Evolutionary conservation across 2,888 invertebrate species (phyloP).

Genomic region (Panorpa germanica): DNA sequence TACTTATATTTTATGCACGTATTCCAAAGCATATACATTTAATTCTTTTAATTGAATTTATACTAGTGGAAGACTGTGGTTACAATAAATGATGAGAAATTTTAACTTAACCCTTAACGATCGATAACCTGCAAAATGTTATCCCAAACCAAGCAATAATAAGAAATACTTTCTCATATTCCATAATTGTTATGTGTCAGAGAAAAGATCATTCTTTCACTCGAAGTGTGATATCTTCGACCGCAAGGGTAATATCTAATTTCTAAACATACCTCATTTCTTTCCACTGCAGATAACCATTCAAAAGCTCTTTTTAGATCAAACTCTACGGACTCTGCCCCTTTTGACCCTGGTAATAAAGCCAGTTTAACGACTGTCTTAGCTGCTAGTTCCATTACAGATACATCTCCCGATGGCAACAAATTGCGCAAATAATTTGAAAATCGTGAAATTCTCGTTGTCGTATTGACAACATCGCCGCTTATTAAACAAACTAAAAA

Average conservation of each 20-base stretch:
- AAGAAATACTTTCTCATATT: too few species aligned
- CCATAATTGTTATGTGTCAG: too few species aligned
- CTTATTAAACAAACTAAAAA: conserved; percentile 75
- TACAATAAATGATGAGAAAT: too few species aligned
- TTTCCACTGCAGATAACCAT: conserved; percentile 79
- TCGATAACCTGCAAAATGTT: too few species aligned
- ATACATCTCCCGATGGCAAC: conserved; percentile 76
- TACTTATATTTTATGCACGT: not conserved
- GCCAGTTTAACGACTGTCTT: conserved; percentile 89
- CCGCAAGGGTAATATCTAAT: too few species aligned
- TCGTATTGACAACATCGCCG: conserved; percentile 82
- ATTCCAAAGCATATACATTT: conserved; percentile 7
- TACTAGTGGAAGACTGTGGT: too few species aligned
- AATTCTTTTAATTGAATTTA: conserved; percentile 3
- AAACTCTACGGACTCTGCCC: conserved; percentile 95
- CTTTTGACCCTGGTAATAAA: conserved; percentile 77
- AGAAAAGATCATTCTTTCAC: too few species aligned
- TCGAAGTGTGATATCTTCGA: too few species aligned
- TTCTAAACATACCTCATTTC: conserved; percentile 43
- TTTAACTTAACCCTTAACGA: too few species aligned
- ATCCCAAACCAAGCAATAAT: too few species aligned
- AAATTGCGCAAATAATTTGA: conserved; percentile 83
- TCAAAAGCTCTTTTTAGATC: conserved; percentile 92
- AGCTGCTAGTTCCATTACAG: conserved; percentile 90
- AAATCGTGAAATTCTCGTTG: conserved; percentile 77